Evolutionary conservation across 2,113 vertebrate species (phyloP).

Genomic region (Calidris pygmaea): DNA sequence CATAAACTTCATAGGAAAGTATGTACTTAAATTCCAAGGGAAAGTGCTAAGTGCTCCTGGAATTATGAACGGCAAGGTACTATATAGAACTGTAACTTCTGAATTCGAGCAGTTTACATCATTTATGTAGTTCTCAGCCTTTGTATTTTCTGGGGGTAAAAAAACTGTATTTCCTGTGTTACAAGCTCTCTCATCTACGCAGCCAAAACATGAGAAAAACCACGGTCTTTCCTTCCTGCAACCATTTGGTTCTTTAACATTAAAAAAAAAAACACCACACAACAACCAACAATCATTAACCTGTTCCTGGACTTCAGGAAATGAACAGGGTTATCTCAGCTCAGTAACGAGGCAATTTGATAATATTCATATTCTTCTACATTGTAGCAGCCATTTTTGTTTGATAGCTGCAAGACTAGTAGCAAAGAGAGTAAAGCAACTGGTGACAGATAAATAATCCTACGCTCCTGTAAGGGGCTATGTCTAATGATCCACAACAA

Average conservation of each 20-base stretch:
- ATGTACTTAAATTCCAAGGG: background rate
- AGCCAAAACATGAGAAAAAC: background rate
- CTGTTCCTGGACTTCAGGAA: background rate
- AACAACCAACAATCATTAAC: background rate
- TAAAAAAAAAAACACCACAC: background rate
- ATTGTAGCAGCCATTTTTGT: background rate
- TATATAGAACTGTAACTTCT: background rate
- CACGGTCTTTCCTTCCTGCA: background rate
- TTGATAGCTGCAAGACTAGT: background rate
- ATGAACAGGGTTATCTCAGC: background rate
- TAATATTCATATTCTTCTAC: background rate
- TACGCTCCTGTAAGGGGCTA: slow-evolving; percentile 32
- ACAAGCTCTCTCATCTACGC: background rate
- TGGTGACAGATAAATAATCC: slow-evolving; percentile 60
- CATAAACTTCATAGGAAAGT: background rate
- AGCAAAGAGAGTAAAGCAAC: slow-evolving; percentile 31
- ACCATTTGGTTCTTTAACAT: background rate
- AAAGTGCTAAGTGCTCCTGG: background rate
- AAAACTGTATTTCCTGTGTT: background rate
- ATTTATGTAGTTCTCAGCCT: background rate
- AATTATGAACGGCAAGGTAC: background rate
- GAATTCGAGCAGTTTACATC: background rate
- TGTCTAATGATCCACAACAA: slow-evolving; percentile 65
- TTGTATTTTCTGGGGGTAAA: background rate
- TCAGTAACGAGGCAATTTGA: background rate